phyloP scores from a whole-genome alignment of 2,113 vertebrate species.

The Potamarius usumacintae region DNA sequence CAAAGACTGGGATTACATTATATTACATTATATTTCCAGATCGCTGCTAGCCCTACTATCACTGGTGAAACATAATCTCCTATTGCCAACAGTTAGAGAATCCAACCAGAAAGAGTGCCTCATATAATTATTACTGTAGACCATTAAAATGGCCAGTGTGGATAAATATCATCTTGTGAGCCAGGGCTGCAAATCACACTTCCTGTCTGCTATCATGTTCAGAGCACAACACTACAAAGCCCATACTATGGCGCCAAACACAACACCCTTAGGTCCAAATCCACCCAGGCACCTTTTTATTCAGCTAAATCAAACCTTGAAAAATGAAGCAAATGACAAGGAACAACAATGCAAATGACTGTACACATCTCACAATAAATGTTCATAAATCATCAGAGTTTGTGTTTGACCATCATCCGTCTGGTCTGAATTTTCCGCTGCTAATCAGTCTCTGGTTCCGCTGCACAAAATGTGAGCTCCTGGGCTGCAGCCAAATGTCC shows the following conservation, averaged over 20 bases:
- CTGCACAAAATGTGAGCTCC: conserved; percentile 16
- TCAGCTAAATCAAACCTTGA: conserved; percentile 5
- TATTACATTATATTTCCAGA: conserved; percentile 1
- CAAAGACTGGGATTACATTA: conserved; percentile 4
- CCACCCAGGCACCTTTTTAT: conserved; percentile 19
- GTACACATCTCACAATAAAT: conserved; percentile 30
- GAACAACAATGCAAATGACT: conserved; percentile 41
- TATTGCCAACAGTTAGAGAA: neutral
- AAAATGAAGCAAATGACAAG: conserved; percentile 20
- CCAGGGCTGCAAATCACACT: neutral
- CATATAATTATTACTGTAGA: conserved; percentile 4
- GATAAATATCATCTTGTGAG: neutral
- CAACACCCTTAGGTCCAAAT: conserved; percentile 14
- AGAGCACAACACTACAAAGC: neutral
- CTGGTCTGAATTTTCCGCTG: conserved; percentile 38
- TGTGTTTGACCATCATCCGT: conserved; percentile 6
- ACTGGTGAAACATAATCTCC: conserved; percentile 30
- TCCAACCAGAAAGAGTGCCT: conserved; percentile 8
- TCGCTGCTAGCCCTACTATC: conserved; percentile 11
- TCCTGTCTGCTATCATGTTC: neutral
- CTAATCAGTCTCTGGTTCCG: conserved; percentile 56
- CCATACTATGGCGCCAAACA: neutral
- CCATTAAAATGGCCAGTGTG: neutral
- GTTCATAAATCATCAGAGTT: conserved; percentile 28
- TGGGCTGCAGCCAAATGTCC: conserved; percentile 27